A percentile compares a stretch with the other conserved stretches of the same genome.
These are phyloP conservation scores for Coturnix japonica DNA, from an alignment of 2,113 vertebrate genomes.

Conservation along the genomic window DNA sequence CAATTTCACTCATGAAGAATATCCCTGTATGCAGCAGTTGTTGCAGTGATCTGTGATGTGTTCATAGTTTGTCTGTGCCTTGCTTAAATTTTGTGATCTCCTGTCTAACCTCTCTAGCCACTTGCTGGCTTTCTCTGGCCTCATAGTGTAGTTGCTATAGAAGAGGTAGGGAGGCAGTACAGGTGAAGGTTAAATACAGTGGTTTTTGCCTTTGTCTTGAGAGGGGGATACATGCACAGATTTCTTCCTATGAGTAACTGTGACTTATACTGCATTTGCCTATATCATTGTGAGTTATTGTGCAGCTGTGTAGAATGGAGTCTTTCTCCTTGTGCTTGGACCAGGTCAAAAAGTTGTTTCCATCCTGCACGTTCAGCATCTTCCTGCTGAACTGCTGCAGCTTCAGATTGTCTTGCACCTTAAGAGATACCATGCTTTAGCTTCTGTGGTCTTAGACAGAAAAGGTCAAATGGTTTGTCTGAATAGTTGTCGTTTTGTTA, in stretches of 20 bases:
- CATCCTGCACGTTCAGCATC: neutral
- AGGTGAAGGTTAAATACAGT: neutral
- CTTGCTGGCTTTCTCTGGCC: neutral
- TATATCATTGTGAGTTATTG: neutral
- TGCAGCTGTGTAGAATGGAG: neutral
- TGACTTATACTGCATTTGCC: neutral
- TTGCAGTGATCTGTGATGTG: neutral
- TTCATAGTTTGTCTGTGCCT: neutral
- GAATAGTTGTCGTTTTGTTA: neutral
- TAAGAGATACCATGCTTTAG: neutral
- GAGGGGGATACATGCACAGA: accelerated
- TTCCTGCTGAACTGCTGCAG: neutral
- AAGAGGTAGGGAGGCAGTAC: neutral
- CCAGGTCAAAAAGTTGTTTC: neutral
- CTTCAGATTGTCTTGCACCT: neutral
- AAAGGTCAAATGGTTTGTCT: neutral
- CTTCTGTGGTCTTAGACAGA: neutral
- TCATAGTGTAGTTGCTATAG: neutral
- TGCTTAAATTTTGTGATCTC: neutral
- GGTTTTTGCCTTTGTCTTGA: neutral
- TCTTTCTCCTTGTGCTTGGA: neutral
- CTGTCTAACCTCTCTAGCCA: neutral
- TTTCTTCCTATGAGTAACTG: neutral
- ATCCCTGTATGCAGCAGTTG: neutral
- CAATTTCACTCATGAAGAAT: neutral